Conservation (phyloP, 2,113 vertebrate species). For the Macquaria australasica region DNA sequence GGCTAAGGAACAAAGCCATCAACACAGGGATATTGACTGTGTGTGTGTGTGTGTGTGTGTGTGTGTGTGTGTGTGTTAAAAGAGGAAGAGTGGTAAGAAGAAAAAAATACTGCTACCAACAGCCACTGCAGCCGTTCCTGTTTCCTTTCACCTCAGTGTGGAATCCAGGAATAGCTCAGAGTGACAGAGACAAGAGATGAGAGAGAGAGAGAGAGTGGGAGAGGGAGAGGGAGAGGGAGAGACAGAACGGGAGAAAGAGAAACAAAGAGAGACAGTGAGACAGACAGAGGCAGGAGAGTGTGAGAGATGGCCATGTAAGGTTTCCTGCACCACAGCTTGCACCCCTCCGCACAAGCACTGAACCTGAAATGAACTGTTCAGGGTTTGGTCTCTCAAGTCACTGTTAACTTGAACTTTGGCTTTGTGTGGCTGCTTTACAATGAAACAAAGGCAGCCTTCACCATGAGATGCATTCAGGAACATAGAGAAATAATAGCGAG, state of each 20-base stretch:
- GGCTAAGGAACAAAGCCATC: constrained; percentile 52
- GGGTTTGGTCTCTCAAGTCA: constrained; percentile 28
- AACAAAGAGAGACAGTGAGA: constrained; percentile 32
- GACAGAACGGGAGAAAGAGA: background rate
- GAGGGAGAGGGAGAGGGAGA: background rate
- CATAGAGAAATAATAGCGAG: background rate
- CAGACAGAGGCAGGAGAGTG: constrained; percentile 30
- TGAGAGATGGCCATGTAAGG: constrained; percentile 76
- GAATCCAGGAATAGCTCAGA: constrained; percentile 72
- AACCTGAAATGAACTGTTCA: constrained; percentile 56
- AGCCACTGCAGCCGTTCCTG: constrained; percentile 63
- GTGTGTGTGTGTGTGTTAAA: constrained; percentile 10
- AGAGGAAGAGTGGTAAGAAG: constrained; percentile 32
- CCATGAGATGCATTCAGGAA: background rate
- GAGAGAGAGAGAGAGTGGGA: constrained; percentile 13
- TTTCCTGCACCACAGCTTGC: constrained; percentile 52
- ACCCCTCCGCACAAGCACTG: constrained; percentile 32
- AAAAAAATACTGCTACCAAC: constrained; percentile 24
- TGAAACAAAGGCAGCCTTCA: constrained; percentile 43
- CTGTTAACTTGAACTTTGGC: constrained; percentile 55
- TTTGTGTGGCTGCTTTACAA: constrained; percentile 9
- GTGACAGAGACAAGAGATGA: constrained; percentile 60
- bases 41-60: constrained; percentile 11
- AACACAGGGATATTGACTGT: constrained; percentile 38
- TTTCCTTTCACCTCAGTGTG: constrained; percentile 78